Conservation (phyloP, 1,140 invertebrate genomes). For the Amphibalanus amphitrite region DNA sequence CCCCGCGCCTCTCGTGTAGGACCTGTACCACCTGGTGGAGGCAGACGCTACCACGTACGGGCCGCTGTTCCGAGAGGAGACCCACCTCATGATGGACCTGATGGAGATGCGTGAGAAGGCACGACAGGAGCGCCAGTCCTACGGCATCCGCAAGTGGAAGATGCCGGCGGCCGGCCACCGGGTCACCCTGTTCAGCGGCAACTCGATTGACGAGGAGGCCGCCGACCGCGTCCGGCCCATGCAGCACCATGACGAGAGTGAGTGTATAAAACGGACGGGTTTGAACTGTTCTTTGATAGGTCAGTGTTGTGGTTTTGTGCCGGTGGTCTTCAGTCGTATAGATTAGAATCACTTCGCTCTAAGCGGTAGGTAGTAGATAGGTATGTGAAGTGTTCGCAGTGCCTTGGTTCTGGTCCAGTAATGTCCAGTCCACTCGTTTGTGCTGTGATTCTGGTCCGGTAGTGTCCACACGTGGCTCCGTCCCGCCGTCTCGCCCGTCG, state of each 20-base stretch:
- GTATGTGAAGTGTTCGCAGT: too few relatives aligned
- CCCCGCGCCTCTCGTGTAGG: slow-evolving; percentile 36
- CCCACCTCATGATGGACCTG: slow-evolving; percentile 41
- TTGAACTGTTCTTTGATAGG: too few relatives aligned
- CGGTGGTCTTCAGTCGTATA: too few relatives aligned
- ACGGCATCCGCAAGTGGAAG: slow-evolving; percentile 43
- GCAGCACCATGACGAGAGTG: slow-evolving; percentile 46
- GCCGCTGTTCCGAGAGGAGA: slow-evolving; percentile 39
- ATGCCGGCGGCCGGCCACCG: slow-evolving; percentile 46
- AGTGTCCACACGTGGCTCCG: too few relatives aligned
- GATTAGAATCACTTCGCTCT: too few relatives aligned
- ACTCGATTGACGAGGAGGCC: slow-evolving; percentile 24
- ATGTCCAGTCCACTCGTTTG: too few relatives aligned
- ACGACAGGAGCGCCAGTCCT: slow-evolving; percentile 31
- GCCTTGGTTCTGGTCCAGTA: too few relatives aligned
- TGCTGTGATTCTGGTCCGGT: too few relatives aligned
- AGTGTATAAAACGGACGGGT: too few relatives aligned
- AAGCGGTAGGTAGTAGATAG: too few relatives aligned
- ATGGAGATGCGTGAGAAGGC: slow-evolving; percentile 39
- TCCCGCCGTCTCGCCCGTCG: too few relatives aligned
- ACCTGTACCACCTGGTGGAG: slow-evolving; percentile 48
- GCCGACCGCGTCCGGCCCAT: slow-evolving; percentile 28
- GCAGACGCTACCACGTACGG: slow-evolving; percentile 31
- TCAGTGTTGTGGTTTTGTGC: too few relatives aligned
- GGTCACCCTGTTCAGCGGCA: slow-evolving; percentile 36